Percentiles rank a stretch among this genome's conserved stretches.
Evolutionary conservation across 2,888 invertebrate species (phyloP).

Genomic region (Rambutsinella grinnellia): DNA sequence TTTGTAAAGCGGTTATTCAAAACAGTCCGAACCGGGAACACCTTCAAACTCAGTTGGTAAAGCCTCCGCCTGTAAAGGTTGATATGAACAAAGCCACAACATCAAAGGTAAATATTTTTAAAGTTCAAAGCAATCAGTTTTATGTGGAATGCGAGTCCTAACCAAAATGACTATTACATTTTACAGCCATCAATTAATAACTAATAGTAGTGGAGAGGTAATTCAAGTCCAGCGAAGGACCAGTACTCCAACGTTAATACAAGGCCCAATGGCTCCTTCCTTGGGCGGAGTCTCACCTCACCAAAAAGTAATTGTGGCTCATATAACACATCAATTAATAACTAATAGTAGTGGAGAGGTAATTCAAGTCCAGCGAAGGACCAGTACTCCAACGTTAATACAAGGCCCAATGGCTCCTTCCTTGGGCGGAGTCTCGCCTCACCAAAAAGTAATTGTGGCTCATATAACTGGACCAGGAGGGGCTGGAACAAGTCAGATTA

Average conservation of each 20-base stretch:
- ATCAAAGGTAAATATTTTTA: no score
- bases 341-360: conserved; percentile 29
- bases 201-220: conserved; percentile 29
- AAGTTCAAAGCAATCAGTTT: no score
- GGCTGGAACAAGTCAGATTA: conserved; percentile 42
- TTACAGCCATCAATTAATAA: background rate
- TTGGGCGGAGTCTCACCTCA: conserved; percentile 60
- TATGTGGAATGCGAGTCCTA: no score
- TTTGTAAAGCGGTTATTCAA: conserved; percentile 83
- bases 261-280: conserved; percentile 30
- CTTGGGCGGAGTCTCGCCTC: conserved; percentile 57
- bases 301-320: conserved; percentile 65
- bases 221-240: conserved; percentile 58
- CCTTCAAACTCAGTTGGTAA: conserved; percentile 85
- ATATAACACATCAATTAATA: conserved; percentile 42
- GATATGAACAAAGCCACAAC: conserved; percentile 51
- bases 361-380: conserved; percentile 56
- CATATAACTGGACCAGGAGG: conserved; percentile 59
- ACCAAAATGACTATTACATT: background rate
- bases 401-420: conserved; percentile 47
- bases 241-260: conserved; percentile 60
- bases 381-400: conserved; percentile 60
- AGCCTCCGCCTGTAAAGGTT: conserved; percentile 75
- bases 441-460: conserved; percentile 65
- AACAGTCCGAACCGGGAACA: conserved; percentile 93